A percentile compares a stretch with the other conserved stretches of the same genome.
phyloP scores from a whole-genome alignment of 2,888 invertebrate species.

The Cryptus viduatorius region DNA sequence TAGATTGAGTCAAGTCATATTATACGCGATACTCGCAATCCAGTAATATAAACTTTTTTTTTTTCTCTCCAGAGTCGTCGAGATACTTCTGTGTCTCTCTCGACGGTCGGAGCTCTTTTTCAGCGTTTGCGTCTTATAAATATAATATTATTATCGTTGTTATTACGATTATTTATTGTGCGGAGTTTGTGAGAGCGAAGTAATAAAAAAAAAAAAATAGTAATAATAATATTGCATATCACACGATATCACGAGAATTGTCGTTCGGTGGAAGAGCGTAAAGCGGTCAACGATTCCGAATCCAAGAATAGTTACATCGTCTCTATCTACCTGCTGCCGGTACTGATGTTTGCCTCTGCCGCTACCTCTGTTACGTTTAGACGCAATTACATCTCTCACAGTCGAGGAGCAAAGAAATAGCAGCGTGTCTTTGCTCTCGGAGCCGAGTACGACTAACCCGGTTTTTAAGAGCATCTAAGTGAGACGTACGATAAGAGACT shows the following conservation, averaged over 20 bases:
- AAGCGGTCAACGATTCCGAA: slow-evolving; percentile 64
- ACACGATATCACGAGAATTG: slow-evolving; percentile 11
- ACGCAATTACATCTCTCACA: slow-evolving; percentile 58
- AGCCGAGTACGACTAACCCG: slow-evolving; percentile 66
- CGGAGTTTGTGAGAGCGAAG: background rate
- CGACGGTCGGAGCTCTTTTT: slow-evolving; percentile 2
- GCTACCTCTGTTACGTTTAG: slow-evolving; percentile 60
- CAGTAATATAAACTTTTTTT: slow-evolving; percentile 37
- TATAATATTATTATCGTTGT: slow-evolving; percentile 10
- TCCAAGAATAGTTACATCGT: slow-evolving; percentile 61
- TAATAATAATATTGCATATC: slow-evolving; percentile 3
- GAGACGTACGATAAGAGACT: slow-evolving; percentile 63
- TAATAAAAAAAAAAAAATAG: background rate
- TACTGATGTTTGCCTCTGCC: slow-evolving; percentile 10
- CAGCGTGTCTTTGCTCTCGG: slow-evolving; percentile 39
- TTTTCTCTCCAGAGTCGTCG: slow-evolving; percentile 13
- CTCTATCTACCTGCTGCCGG: slow-evolving; percentile 46
- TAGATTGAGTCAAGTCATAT: background rate
- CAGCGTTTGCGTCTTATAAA: background rate
- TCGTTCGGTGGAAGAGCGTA: slow-evolving; percentile 28
- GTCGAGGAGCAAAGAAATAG: slow-evolving; percentile 17
- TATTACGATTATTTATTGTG: background rate
- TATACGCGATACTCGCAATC: slow-evolving; percentile 26
- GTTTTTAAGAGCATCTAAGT: slow-evolving; percentile 66
- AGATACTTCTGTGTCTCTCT: slow-evolving; percentile 39